These are phyloP conservation scores for Drosophila obscura DNA, from an alignment of 1,140 invertebrate species.

Conservation along the genomic window DNA sequence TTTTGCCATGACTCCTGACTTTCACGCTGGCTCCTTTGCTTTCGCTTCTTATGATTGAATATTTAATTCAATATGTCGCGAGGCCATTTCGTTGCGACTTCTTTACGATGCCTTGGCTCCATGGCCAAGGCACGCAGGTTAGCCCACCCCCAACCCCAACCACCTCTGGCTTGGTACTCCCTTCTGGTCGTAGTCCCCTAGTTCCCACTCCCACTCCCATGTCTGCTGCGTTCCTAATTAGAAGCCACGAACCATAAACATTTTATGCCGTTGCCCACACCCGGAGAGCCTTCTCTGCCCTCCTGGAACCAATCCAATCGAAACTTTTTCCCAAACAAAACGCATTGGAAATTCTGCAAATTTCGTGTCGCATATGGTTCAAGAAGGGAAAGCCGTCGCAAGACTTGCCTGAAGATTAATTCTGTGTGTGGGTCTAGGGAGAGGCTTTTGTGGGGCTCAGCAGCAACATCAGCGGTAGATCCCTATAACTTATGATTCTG, in stretches of 20 bases:
- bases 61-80: constrained; percentile 79
- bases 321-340: constrained; percentile 28
- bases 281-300: too few relatives aligned
- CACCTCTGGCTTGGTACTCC: too few relatives aligned
- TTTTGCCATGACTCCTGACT: constrained; percentile 12
- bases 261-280: constrained; percentile 35
- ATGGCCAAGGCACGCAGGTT: too few relatives aligned
- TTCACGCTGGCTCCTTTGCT: constrained; percentile 19
- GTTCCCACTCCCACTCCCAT: not conserved
- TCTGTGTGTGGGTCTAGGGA: too few relatives aligned
- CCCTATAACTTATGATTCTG: too few relatives aligned
- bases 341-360: constrained; percentile 13
- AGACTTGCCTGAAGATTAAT: too few relatives aligned
- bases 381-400: not conserved
- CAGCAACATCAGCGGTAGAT: too few relatives aligned
- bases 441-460: too few relatives aligned
- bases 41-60: constrained; percentile 76
- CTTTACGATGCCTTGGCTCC: constrained; percentile 40
- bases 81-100: constrained; percentile 50
- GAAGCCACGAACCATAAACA: constrained; percentile 43
- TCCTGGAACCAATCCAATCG: constrained; percentile 38
- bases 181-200: not conserved
- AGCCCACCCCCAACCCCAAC: too few relatives aligned
- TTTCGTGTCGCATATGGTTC: constrained; percentile 1
- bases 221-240: constrained; percentile 44